Conservation (phyloP, 2,797 vertebrate species). For the Manis pentadactyla region DNA sequence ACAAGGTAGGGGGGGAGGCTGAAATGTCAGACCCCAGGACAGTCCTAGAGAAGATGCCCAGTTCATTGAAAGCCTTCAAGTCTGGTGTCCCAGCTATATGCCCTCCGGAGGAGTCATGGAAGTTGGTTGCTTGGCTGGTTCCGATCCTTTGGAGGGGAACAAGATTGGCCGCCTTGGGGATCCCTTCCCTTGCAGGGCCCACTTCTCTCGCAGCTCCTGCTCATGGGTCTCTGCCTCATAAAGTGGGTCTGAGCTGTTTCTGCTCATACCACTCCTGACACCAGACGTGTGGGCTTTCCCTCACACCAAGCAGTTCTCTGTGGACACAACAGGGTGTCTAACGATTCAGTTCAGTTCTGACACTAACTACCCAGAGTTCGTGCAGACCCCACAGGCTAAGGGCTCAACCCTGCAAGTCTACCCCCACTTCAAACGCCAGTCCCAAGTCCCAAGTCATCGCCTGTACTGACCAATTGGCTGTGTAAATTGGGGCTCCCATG, state of each 20-base stretch:
- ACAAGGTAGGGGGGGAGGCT: neutral
- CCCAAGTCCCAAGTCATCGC: neutral
- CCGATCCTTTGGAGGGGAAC: neutral
- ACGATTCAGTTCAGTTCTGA: too few relatives aligned
- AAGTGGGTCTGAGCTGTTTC: neutral
- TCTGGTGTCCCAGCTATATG: too few relatives aligned
- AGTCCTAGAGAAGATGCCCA: neutral
- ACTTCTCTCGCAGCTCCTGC: neutral
- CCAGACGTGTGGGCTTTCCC: neutral
- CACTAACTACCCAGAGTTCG: neutral
- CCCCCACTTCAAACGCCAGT: neutral
- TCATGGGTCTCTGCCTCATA: neutral
- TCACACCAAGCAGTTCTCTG: neutral
- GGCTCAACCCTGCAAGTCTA: neutral
- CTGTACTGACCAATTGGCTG: neutral
- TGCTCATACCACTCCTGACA: neutral
- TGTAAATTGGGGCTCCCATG: neutral
- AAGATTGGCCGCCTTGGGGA: rapidly evolving
- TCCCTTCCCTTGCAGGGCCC: neutral
- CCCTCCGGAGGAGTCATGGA: too few relatives aligned
- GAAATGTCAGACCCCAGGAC: neutral
- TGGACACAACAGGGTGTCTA: neutral
- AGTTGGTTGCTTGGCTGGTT: too few relatives aligned
- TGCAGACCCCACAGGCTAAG: neutral
- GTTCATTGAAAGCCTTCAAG: neutral